Evolutionary conservation across 2,888 invertebrate species (phyloP).

Genomic region (Stomorhina lunata): DNA sequence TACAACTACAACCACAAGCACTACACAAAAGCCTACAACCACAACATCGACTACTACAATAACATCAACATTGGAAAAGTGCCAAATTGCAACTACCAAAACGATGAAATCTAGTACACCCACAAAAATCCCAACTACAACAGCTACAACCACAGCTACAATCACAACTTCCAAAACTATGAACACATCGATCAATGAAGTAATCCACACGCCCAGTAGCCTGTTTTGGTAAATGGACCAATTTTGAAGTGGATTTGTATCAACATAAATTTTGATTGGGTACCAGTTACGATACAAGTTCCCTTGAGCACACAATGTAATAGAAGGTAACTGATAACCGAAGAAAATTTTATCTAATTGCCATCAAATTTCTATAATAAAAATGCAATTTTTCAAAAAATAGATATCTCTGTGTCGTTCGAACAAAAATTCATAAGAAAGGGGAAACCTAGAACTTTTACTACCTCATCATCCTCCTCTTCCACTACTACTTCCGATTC

Average conservation of each 20-base stretch:
- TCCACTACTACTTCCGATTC: too few species aligned
- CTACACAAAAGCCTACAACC: constrained; percentile 41
- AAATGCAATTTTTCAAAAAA: constrained; percentile 71
- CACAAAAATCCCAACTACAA: constrained; percentile 65
- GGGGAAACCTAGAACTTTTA: constrained; percentile 37
- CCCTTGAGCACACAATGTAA: constrained; percentile 72
- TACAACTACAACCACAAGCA: constrained; percentile 29
- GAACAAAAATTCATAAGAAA: constrained; percentile 68
- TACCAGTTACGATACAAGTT: constrained; percentile 73
- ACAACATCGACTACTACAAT: constrained; percentile 30
- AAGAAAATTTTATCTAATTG: not conserved
- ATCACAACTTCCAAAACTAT: constrained; percentile 52
- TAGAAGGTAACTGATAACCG: constrained; percentile 38
- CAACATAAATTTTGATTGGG: constrained; percentile 75
- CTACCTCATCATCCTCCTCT: constrained; percentile 50
- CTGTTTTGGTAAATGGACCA: constrained; percentile 82
- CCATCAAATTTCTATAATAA: not conserved
- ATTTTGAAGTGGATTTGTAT: constrained; percentile 75
- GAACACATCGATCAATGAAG: constrained; percentile 63
- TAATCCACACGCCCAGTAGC: constrained; percentile 70
- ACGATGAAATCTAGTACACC: constrained; percentile 69
- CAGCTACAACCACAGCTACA: constrained; percentile 67
- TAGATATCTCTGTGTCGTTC: constrained; percentile 75
- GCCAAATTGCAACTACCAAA: constrained; percentile 65
- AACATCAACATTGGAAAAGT: constrained; percentile 67